Base-by-base conservation (phyloP, 2,888 invertebrate species). In the Drosophila stalkeri region DNA sequence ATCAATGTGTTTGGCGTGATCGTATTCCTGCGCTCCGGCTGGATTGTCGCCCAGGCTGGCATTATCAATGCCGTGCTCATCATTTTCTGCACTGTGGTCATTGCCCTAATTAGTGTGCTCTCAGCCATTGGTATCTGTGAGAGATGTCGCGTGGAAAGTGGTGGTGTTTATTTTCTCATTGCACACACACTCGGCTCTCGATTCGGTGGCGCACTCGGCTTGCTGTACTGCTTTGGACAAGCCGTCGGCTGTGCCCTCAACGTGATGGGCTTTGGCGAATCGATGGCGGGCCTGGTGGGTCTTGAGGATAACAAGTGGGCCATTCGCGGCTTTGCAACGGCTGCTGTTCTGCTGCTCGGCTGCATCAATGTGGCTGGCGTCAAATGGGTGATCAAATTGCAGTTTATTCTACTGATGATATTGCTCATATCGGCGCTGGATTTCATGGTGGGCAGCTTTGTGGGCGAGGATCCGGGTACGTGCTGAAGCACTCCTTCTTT, bases 1-100 rank as follows among this genome's bases (percentile, higher is more conserved):
- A 98, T 99, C 91, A 99, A 99, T 93, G 98, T 99, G 68, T 98
- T 99, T 94, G 99, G 99, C n/a, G 99, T 99, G 0, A 98, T 99
- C 92, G 98, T 99, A 72, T 99, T 99, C 93, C 94, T 99, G 70
- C 94, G 99, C 87, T 98, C 98, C 73, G 99, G 99, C 76, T 99
- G 99, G 99, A 98, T 99, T 91, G 99, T 99, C 60, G 98, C 97
- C 46, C 96, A 98, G 93, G 97, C 97, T 75, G 97, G 97, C 68
- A 95, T 97, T 82, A 94, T 97, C 59, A 95, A 96, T 94, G 97
- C 96, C 67, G 95, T 97, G 72, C 93, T 97, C 78, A 97, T 97
- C 86, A 96, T 97, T 74, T 94, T 97, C 88, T 96, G 96, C 91
- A 97, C 97, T 94, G 98, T 98, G 56, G 95, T 97, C 83, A 96